Percentiles rank a stretch among this genome's conserved stretches.
phyloP scores from a whole-genome alignment of 2,888 invertebrate species.

The Amorpha juglandis region DNA sequence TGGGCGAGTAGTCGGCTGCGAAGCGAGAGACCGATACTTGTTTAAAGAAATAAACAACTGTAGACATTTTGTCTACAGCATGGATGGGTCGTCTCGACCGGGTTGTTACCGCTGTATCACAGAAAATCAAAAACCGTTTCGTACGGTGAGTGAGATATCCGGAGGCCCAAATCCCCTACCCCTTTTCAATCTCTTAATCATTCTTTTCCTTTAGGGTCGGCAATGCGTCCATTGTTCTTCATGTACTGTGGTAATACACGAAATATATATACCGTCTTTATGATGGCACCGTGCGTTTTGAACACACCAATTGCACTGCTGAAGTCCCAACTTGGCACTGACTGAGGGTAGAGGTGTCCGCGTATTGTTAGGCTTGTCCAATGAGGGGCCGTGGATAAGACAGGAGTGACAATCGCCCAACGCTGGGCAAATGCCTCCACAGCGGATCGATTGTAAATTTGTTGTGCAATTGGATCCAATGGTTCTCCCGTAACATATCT shows the following conservation, averaged over 20 bases:
- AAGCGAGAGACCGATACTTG: too few species aligned
- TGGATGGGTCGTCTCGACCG: too few species aligned
- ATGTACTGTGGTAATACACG: neutral
- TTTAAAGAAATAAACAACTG: too few species aligned
- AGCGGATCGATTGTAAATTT: slow-evolving; percentile 93
- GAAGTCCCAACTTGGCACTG: slow-evolving; percentile 90
- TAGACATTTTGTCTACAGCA: too few species aligned
- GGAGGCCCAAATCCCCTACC: too few species aligned
- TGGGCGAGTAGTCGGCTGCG: too few species aligned
- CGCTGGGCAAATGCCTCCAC: slow-evolving; percentile 95
- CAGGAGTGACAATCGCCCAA: slow-evolving; percentile 96
- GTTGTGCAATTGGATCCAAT: slow-evolving; percentile 95
- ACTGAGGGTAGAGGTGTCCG: slow-evolving; percentile 81
- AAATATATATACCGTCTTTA: slow-evolving; percentile 86
- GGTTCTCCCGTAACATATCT: slow-evolving; percentile 92
- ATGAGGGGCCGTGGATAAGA: slow-evolving; percentile 90
- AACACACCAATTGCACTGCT: slow-evolving; percentile 96
- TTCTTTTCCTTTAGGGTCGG: too few species aligned
- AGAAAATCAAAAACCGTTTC: too few species aligned
- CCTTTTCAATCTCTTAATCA: too few species aligned
- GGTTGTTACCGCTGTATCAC: too few species aligned
- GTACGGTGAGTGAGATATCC: too few species aligned
- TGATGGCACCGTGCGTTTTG: slow-evolving; percentile 96
- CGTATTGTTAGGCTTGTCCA: slow-evolving; percentile 64
- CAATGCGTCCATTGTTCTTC: too few species aligned